Evolutionary conservation across 2,797 vertebrate species (phyloP), one percentile per base, ranked within the genome.

Genomic region (Vultur gryphus): DNA sequence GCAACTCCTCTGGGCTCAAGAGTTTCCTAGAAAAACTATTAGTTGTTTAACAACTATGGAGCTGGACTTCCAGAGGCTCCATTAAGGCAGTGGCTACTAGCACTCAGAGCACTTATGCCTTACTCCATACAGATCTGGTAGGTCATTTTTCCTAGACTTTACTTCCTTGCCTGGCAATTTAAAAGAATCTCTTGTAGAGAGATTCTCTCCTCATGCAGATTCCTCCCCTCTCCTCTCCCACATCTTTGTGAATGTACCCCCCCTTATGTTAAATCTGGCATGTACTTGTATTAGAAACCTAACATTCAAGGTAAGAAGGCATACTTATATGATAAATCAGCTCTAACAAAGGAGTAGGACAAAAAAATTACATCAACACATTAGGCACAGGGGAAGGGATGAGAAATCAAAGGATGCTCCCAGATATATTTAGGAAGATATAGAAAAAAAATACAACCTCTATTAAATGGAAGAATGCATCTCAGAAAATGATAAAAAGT

Each of bases 381-480:
- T 78, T 83, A 84, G 61, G 49, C 54, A 69, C 10, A 77, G 26
- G 24, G 13, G 33, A 85, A 71, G 3, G 13, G 25, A 62, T 26
- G 31, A 87, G 29, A 85, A 92, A 89, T 65, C 62, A 92, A 91
- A 93, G 37, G 44, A 75, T 65, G 61, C 7, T 81, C 43, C 33
- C 61, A 87, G 58, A 81, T 66, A 70, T n/a, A 71, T 89, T 92
- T 88, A 75, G 62, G 16, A 76, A 94, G 69, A 90, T 64, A 46
- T 0, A 67, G 70, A 35, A 70, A 84, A 71, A 93, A 81, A 67
- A 84, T 20, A 69, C 5, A 41, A 61, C 10, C 39, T 89, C 39
- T 91, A 77, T 89, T 91, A 95, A 96, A 91, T 37, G 58, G 52
- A 83, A 81, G 54, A 84, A 93, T 46, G 41, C 13, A 64, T 61